phyloP scores from a whole-genome alignment of 2,113 vertebrate species.

The Tretioscincus oriximinensis region DNA sequence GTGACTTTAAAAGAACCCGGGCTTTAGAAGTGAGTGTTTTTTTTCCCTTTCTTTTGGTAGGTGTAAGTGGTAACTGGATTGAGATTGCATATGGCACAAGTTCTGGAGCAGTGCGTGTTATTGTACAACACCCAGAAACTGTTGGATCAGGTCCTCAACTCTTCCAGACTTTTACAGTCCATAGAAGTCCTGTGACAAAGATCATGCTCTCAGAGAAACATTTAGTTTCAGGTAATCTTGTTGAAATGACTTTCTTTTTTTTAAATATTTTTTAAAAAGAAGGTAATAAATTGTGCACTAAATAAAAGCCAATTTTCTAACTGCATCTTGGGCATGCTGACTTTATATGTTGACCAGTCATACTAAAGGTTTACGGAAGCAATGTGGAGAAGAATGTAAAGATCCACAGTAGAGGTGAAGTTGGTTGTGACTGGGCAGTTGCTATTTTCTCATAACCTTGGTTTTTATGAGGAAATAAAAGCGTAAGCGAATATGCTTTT shows the following conservation, averaged over 20 bases:
- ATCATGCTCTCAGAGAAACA: slow-evolving; percentile 98
- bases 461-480: no score
- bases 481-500: no score
- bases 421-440: not conserved
- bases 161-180: slow-evolving; percentile 96
- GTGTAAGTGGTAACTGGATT: slow-evolving; percentile 97
- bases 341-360: not conserved
- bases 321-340: not conserved
- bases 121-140: slow-evolving; percentile 95
- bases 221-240: slow-evolving; percentile 87
- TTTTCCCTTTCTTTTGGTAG: slow-evolving; percentile 59
- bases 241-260: not conserved
- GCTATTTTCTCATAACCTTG: no score
- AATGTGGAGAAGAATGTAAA: not conserved
- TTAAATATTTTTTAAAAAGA: not conserved
- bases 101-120: slow-evolving; percentile 93
- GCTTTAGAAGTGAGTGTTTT: not conserved
- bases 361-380: not conserved
- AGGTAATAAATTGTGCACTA: not conserved
- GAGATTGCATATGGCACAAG: slow-evolving; percentile 97
- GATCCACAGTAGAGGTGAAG: not conserved
- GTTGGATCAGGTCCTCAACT: slow-evolving; percentile 95
- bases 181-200: slow-evolving; percentile 94
- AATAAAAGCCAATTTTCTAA: not conserved
- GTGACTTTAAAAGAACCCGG: not conserved